Conservation (phyloP, 2,113 vertebrate species). For the Heloderma charlesbogerti region DNA sequence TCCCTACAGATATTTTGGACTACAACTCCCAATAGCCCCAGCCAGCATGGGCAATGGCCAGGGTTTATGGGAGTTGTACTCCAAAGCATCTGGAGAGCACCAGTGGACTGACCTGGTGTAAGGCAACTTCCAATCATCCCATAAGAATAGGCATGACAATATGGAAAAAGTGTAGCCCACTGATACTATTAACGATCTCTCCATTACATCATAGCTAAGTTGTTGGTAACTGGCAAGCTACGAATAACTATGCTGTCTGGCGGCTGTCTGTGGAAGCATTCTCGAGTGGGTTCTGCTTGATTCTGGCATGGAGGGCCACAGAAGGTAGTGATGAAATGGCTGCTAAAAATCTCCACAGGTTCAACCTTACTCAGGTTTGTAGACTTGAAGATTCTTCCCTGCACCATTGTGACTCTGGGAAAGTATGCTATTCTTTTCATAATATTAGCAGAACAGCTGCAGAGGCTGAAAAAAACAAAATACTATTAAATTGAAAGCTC, state of each 20-base stretch:
- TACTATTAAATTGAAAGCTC: background rate
- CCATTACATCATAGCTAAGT: background rate
- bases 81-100: no score
- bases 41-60: no score
- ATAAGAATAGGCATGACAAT: background rate
- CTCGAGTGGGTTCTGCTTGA: background rate
- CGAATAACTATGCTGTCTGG: background rate
- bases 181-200: background rate
- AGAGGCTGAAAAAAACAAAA: background rate
- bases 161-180: background rate
- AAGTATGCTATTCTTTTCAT: background rate
- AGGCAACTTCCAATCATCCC: background rate
- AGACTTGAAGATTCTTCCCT: background rate
- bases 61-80: no score
- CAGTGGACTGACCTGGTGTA: background rate
- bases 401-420: background rate
- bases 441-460: background rate
- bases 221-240: background rate
- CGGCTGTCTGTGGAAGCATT: background rate
- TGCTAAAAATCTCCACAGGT: background rate
- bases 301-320: background rate
- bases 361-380: background rate
- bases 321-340: background rate
- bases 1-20: no score
- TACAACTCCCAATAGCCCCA: no score